Evolutionary conservation across 2,797 vertebrate species (phyloP), one percentile per base, ranked within the genome.

Genomic region (Alcedo quadribrachys): DNA sequence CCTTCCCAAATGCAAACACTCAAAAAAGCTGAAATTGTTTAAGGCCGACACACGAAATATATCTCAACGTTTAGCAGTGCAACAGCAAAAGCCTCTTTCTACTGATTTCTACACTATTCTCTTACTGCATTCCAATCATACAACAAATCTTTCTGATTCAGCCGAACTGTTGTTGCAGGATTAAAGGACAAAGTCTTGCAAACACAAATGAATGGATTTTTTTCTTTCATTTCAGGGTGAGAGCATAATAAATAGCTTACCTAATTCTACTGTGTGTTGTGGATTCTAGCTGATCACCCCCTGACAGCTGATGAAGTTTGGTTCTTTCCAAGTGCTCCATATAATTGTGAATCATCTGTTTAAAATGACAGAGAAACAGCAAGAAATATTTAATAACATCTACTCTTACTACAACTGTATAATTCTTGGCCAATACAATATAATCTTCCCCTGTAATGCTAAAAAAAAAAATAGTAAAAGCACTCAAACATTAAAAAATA

Each of bases 271-370:
- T 95, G 75, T 98, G 94, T 50, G 97, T 92, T 90, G 93, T 91
- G 11, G 98, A 94, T 76, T 99, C 99, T 58, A 98, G 92, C n/a
- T 98, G 97, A 76, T 99, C 99, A 43, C 96, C 93, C 77, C 97
- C 97, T 8, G 94, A 90, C 70, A 98, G 96, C 67, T 99, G 99
- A 87, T 99, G 99, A 97, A 99, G 98, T 98, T 99, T 99, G 62
- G 98, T 98, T 91, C 99, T 98, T 97, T 99, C 99, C 98, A 99
- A 97, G 95, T 99, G 99, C 94, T 99, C 99, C 99, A 99, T 99
- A 90, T 99, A 99, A 98, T 98, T 99, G 98, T 99, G 99, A 96
- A 99, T 99, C 98, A 99, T 99, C 99, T 99, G 92, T 96, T 97
- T 91, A 94, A 94, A 94, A 96, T 25, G 81, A 90, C 42, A 93